A percentile compares a stretch with the other conserved stretches of the same genome.
Conservation (phyloP, 1,140 invertebrate species). For the Trichonephila inaurata region DNA sequence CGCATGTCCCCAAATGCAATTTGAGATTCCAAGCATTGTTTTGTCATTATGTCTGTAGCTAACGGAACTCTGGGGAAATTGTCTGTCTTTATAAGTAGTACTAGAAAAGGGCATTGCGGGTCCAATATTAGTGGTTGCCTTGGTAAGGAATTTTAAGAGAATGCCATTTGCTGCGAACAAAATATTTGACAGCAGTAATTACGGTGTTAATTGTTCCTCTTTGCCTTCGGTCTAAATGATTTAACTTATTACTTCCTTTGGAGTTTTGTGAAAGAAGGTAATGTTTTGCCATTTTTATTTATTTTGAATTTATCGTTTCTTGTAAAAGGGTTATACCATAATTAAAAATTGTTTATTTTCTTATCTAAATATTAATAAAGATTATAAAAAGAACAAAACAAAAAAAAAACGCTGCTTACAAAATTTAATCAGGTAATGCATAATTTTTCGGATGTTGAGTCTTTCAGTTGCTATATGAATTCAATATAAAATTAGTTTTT, state of each 20-base stretch:
- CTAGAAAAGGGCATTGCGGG: conserved; percentile 28
- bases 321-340: background rate
- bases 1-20: conserved; percentile 51
- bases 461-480: no score
- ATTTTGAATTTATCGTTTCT: background rate
- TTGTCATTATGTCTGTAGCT: conserved; percentile 60
- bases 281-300: background rate
- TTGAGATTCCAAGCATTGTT: conserved; percentile 71
- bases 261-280: background rate
- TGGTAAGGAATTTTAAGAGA: conserved; percentile 69
- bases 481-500: no score
- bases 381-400: background rate
- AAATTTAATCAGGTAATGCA: no score
- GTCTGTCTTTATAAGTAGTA: conserved; percentile 61
- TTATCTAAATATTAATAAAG: background rate
- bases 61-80: conserved; percentile 44
- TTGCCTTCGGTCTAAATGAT: conserved; percentile 21
- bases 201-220: conserved; percentile 58
- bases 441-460: no score
- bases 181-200: conserved; percentile 73
- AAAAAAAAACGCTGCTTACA: no score
- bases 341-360: background rate
- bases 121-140: conserved; percentile 60
- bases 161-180: conserved; percentile 68
- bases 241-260: conserved; percentile 54